phyloP scores from a whole-genome alignment of 2,888 invertebrate species.

The Suillia variegata region DNA sequence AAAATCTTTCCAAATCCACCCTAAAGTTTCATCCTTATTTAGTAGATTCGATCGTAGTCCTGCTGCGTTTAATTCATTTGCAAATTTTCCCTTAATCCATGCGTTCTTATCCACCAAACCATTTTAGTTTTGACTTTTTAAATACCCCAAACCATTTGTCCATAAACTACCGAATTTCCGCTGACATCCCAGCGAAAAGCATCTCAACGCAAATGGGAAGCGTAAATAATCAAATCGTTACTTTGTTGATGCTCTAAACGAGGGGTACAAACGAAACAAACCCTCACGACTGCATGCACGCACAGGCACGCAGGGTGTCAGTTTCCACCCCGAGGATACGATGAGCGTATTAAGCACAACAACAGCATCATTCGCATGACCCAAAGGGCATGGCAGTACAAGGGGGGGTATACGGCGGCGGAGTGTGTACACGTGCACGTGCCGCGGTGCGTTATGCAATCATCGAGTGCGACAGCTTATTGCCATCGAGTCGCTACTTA shows the following conservation, averaged over 20 bases:
- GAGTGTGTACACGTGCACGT: constrained; percentile 1
- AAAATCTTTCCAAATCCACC: too few species aligned
- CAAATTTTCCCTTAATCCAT: too few species aligned
- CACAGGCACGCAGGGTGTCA: constrained; percentile 20
- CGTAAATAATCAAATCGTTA: constrained; percentile 30
- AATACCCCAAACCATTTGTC: too few species aligned
- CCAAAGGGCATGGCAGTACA: background rate
- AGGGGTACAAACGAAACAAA: constrained; percentile 1
- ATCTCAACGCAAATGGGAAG: constrained; percentile 1
- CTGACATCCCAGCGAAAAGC: too few species aligned
- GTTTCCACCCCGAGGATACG: constrained; percentile 17
- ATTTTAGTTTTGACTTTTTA: too few species aligned
- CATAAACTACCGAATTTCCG: too few species aligned
- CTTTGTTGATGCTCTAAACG: constrained; percentile 7
- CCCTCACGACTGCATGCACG: background rate
- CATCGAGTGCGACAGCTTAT: background rate
- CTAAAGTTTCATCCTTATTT: too few species aligned
- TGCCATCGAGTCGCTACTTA: background rate
- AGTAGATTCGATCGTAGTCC: too few species aligned
- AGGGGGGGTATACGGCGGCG: too few species aligned
- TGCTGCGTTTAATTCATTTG: too few species aligned
- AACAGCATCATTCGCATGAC: background rate
- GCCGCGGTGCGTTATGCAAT: constrained; percentile 4
- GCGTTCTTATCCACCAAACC: too few species aligned
- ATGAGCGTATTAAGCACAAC: constrained; percentile 8